These are phyloP conservation scores for Passer montanus DNA, from an alignment of 2,113 vertebrate genomes.

Conservation along the genomic window DNA sequence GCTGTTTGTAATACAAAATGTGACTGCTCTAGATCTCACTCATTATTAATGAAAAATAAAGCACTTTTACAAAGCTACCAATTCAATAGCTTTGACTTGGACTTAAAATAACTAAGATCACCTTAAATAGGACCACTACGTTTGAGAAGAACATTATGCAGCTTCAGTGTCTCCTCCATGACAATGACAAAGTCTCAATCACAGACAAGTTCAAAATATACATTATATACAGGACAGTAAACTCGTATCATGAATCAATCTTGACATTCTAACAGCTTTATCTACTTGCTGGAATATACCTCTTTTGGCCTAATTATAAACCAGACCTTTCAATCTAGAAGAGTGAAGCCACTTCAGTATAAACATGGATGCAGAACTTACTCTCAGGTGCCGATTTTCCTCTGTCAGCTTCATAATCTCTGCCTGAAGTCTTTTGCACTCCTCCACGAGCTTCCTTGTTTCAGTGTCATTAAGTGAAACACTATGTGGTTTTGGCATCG, in stretches of 20 bases:
- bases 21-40: neutral
- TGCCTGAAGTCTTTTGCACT: constrained; percentile 92
- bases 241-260: neutral
- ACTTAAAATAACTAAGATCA: neutral
- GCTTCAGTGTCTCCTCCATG: neutral
- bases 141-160: neutral
- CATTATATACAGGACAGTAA: neutral
- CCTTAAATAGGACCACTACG: neutral
- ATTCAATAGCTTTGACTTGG: neutral
- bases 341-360: neutral
- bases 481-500: constrained; percentile 76
- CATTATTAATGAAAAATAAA: neutral
- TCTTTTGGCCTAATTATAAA: neutral
- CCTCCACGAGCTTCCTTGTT: constrained; percentile 90
- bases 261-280: neutral
- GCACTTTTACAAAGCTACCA: neutral
- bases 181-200: neutral
- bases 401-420: constrained; percentile 89
- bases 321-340: neutral
- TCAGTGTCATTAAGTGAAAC: constrained; percentile 84
- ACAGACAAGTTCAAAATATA: neutral
- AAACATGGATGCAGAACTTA: constrained; percentile 64
- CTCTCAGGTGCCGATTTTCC: constrained; percentile 94
- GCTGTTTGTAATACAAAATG: neutral
- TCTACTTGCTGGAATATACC: neutral